Evolutionary conservation across 2,113 vertebrate species (phyloP), one percentile per base, ranked within the genome.

Genomic region (Lampris megalopsis): DNA sequence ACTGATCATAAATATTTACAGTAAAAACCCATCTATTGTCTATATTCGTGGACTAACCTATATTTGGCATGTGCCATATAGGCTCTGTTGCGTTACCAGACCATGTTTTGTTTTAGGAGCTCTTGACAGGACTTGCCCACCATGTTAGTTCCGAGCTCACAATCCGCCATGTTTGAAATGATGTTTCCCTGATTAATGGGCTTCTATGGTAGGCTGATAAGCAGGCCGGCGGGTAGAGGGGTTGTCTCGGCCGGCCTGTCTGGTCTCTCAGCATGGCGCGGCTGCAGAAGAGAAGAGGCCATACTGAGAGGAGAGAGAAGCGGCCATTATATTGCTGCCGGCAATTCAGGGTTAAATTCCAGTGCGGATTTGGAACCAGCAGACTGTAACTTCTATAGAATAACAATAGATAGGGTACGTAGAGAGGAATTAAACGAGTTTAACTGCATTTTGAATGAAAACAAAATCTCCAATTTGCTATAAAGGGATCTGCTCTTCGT

Each of bases 311-410:
- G 67, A 76, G 67, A 79, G 71, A 71, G 74, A n/a, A 83, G 78
- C 9, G 38, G 38, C 79, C 78, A 85, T 89, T 87, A 76, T 84
- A 57, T 65, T 72, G 78, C 85, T 85, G 87, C 85, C 68, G 84
- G 84, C 68, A 68, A 78, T 84, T 74, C 68, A 86, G 90, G 86
- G 84, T 82, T 81, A 86, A 88, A 93, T 93, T 90, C 89, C 90
- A 87, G 68, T 72, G 91, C 80, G 88, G 89, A 91, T 91, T 91
- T 88, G 80, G 58, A 90, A 84, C 71, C 88, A 92, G 69, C 24
- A 89, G 92, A 91, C 83, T 91, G 86, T 90, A 91, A 86, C 86
- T 79, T 77, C 87, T 86, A 83, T 88, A 88, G 84, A 89, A 91
- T 83, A 79, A 82, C 88, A 86, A 82, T 63, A 80, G 75, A 81